Evolutionary conservation across 2,113 vertebrate species (phyloP).

Genomic region (Hydrochoerus hydrochaeris): DNA sequence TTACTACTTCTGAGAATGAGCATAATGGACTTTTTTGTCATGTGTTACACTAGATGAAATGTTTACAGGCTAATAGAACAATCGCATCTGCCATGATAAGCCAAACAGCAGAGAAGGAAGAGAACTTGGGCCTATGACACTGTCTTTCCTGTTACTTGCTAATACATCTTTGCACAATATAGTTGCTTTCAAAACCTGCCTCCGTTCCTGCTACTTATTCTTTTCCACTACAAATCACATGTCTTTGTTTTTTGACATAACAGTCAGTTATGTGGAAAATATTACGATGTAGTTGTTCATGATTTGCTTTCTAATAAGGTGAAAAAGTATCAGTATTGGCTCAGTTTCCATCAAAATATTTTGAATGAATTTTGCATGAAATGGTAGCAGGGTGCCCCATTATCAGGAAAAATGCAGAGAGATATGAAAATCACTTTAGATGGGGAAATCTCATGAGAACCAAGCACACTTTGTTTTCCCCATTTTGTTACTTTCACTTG

Average conservation of each 20-base stretch:
- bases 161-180: slow-evolving; percentile 60
- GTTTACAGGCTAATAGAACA: slow-evolving; percentile 45
- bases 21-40: background rate
- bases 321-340: background rate
- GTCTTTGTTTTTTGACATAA: slow-evolving; percentile 45
- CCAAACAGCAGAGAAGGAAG: background rate
- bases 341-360: slow-evolving; percentile 37
- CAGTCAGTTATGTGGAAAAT: slow-evolving; percentile 6
- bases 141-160: slow-evolving; percentile 34
- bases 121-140: background rate
- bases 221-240: slow-evolving; percentile 28
- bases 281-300: slow-evolving; percentile 13
- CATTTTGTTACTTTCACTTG: background rate
- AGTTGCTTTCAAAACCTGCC: slow-evolving; percentile 24
- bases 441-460: background rate
- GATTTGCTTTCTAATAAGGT: slow-evolving; percentile 39
- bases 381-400: background rate
- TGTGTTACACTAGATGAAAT: slow-evolving; percentile 54
- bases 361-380: slow-evolving; percentile 26
- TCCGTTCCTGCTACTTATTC: slow-evolving; percentile 6
- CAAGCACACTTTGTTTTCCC: background rate
- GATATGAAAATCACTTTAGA: background rate
- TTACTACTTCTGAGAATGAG: slow-evolving; percentile 62
- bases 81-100: slow-evolving; percentile 43
- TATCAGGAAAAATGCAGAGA: background rate